These are phyloP conservation scores for Alcis repandata DNA, from an alignment of 2,888 invertebrate genomes.

Conservation along the genomic window DNA sequence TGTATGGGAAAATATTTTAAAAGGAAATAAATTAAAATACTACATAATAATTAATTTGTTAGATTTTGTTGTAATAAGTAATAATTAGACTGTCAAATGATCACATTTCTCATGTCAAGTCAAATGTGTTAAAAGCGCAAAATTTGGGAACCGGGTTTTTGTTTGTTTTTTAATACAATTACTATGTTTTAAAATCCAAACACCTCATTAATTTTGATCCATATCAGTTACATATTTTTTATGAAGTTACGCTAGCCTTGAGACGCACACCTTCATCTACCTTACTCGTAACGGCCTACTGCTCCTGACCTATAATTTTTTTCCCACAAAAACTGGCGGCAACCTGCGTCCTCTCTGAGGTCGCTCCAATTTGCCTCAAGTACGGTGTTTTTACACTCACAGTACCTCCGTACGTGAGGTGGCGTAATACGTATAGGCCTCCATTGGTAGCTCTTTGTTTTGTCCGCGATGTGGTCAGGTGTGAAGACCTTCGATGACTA, in stretches of 20 bases:
- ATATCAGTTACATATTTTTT: background rate
- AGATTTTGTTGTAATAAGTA: no score
- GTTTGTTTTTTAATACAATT: background rate
- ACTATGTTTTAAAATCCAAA: background rate
- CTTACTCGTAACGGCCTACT: slow-evolving; percentile 11
- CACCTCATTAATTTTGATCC: background rate
- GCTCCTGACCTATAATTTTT: slow-evolving; percentile 25
- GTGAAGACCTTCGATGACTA: slow-evolving; percentile 1
- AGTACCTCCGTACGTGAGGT: slow-evolving; percentile 24
- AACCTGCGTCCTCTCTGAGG: slow-evolving; percentile 35
- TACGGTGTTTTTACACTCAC: slow-evolving; percentile 43
- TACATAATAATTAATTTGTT: no score
- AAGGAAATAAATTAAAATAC: no score
- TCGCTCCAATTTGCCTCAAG: slow-evolving; percentile 48
- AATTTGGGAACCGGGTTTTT: background rate
- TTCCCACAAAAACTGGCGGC: slow-evolving; percentile 46
- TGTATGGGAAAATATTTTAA: no score
- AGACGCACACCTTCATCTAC: background rate
- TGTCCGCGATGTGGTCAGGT: slow-evolving; percentile 8
- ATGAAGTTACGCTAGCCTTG: background rate
- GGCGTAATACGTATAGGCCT: slow-evolving; percentile 19
- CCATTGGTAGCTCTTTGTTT: slow-evolving; percentile 12
- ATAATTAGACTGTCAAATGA: no score
- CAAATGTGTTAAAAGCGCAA: no score
- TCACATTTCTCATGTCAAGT: no score